Conservation (phyloP, 2,888 invertebrate species). For the Lissocephala sabroskyi region DNA sequence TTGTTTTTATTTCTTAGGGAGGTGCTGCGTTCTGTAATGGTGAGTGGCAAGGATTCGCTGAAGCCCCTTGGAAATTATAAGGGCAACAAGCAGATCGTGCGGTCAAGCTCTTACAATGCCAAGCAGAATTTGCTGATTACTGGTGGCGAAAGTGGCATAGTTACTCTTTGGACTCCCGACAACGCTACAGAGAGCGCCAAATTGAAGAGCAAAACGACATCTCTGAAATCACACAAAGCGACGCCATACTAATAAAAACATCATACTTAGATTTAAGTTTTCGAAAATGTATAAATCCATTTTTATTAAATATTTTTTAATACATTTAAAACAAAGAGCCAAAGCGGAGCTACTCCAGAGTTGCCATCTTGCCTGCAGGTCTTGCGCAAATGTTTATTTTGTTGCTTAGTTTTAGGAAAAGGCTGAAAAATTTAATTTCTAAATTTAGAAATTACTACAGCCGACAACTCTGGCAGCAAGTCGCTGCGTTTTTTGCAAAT, state of each 20-base stretch:
- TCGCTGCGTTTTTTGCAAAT: too few species aligned
- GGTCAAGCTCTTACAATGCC: constrained; percentile 79
- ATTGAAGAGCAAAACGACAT: constrained; percentile 36
- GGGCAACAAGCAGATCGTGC: constrained; percentile 80
- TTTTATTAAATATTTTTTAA: too few species aligned
- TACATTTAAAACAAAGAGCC: too few species aligned
- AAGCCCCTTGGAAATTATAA: constrained; percentile 75
- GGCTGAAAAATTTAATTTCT: too few species aligned
- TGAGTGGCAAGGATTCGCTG: constrained; percentile 73
- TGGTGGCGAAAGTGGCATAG: constrained; percentile 81
- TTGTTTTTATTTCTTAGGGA: constrained; percentile 36
- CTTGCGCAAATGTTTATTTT: too few species aligned
- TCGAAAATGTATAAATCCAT: too few species aligned
- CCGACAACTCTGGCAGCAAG: too few species aligned
- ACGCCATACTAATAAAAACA: constrained; percentile 55
- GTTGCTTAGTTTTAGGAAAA: too few species aligned
- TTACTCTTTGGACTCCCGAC: constrained; percentile 78
- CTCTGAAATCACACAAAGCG: constrained; percentile 36
- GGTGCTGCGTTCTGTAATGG: constrained; percentile 73
- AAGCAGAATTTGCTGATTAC: constrained; percentile 79
- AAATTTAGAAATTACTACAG: too few species aligned
- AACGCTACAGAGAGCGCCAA: constrained; percentile 12
- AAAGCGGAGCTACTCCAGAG: too few species aligned
- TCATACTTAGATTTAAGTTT: too few species aligned
- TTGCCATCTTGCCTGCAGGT: too few species aligned